These are phyloP conservation scores for Leuciscus waleckii DNA, from an alignment of 2,797 vertebrate species.

Conservation along the genomic window DNA sequence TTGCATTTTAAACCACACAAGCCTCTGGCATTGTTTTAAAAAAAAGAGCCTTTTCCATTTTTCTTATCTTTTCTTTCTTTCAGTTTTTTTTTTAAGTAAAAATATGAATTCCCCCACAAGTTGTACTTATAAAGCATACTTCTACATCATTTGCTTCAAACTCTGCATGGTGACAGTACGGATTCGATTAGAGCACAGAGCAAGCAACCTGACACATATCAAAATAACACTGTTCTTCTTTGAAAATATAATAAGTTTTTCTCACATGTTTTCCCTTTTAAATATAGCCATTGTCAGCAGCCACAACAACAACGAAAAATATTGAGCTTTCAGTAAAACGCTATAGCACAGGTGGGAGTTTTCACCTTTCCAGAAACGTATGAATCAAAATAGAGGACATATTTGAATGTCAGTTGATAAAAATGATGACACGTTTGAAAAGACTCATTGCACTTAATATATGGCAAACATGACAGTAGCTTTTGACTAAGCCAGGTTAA, in stretches of 20 bases:
- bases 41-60: constrained; percentile 53
- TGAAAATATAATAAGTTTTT: constrained; percentile 85
- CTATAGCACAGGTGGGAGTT: constrained; percentile 75
- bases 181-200: constrained; percentile 80
- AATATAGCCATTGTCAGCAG: constrained; percentile 80
- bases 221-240: constrained; percentile 87
- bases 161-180: constrained; percentile 79
- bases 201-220: constrained; percentile 84
- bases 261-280: constrained; percentile 72
- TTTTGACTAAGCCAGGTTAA: constrained; percentile 95
- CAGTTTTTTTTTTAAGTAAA: constrained; percentile 45
- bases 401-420: constrained; percentile 78
- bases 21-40: constrained; percentile 41
- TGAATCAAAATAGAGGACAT: constrained; percentile 81
- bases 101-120: constrained; percentile 57
- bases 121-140: constrained; percentile 86
- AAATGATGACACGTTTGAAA: constrained; percentile 82
- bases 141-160: constrained; percentile 80
- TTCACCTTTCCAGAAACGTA: constrained; percentile 76
- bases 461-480: constrained; percentile 91
- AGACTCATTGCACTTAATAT: constrained; percentile 89
- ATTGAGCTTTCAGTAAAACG: constrained; percentile 79
- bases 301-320: constrained; percentile 81
- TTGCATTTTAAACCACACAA: constrained; percentile 51
- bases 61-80: neutral